Base-by-base conservation (phyloP, 2,888 invertebrate genomes). In the Ypsolopha sequella region DNA sequence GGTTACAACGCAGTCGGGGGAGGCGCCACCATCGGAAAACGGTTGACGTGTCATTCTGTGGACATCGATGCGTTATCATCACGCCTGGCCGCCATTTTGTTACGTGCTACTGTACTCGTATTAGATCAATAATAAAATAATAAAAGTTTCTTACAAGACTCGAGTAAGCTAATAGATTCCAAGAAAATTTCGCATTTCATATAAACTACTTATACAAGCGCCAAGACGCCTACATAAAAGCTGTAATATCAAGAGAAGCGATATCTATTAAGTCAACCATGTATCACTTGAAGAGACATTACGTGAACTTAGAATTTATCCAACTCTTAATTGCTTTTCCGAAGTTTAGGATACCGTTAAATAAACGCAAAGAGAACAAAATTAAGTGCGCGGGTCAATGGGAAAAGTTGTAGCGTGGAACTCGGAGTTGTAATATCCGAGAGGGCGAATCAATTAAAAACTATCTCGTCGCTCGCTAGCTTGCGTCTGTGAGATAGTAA, bases 361-460 rank as follows among this genome's bases (percentile, higher is more conserved):
- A 36, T 48, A 39, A 33, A 49, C 24, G 49, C 41, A 49, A 49
- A 49, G 49, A 41, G 49, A 41, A 33, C 39, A 41, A 50, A 43
- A 50, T 38, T 35, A 50, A 50, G 50, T 48, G 50, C 13, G 43
- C 43, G 43, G 43, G 36, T 50, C 36, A 50, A 50, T 50, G 50
- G 50, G 43, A 41, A 41, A 50, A 50, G 50, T 50, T 50, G 2
- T 7, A 10, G 13, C 33, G 8, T 13, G 47, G 53, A 53, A 51
- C 46, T 51, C 13, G 11, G 35, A 35, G 54, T 52, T 46, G 48
- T 51, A 55, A 54, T 54, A 52, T 49, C 51, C 49, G 53, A 53
- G 50, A 52, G 50, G 56, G 52, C 53, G 58, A 64, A 70, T 74
- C 69, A 72, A 72, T 75, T 73, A 73, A 73, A 71, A 73, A 69